phyloP scores from a whole-genome alignment of 2,113 vertebrate genomes.

The Sakesphorus luctuosus region DNA sequence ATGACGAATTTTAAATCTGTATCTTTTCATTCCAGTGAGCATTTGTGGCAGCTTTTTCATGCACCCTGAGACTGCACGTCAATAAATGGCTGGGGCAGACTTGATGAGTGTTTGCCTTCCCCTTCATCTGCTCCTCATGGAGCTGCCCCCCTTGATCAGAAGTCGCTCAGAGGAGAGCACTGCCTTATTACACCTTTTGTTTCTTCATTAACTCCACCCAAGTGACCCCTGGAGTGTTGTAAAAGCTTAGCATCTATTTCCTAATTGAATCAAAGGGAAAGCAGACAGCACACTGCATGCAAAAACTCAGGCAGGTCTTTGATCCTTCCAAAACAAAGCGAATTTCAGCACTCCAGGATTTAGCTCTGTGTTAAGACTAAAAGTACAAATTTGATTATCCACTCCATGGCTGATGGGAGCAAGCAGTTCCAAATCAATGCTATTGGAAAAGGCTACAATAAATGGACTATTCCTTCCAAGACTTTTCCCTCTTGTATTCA shows the following conservation, averaged over 20 bases:
- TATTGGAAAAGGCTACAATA: background rate
- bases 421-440: background rate
- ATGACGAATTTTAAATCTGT: background rate
- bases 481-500: background rate
- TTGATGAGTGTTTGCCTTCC: background rate
- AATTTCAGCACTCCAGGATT: background rate
- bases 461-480: background rate
- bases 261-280: background rate
- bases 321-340: background rate
- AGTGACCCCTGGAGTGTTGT: background rate
- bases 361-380: background rate
- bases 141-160: background rate
- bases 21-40: background rate
- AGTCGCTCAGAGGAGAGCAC: background rate
- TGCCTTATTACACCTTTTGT: background rate
- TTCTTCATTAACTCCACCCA: background rate
- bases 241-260: conserved; percentile 1
- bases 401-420: background rate
- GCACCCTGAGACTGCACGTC: background rate
- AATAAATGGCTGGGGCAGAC: background rate
- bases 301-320: background rate
- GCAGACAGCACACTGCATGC: background rate
- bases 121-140: background rate
- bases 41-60: background rate
- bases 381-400: background rate